Percentiles rank a stretch among this genome's conserved stretches.
Evolutionary conservation across 1,140 invertebrate genomes (phyloP).

Genomic region (Drosophila teissieri): DNA sequence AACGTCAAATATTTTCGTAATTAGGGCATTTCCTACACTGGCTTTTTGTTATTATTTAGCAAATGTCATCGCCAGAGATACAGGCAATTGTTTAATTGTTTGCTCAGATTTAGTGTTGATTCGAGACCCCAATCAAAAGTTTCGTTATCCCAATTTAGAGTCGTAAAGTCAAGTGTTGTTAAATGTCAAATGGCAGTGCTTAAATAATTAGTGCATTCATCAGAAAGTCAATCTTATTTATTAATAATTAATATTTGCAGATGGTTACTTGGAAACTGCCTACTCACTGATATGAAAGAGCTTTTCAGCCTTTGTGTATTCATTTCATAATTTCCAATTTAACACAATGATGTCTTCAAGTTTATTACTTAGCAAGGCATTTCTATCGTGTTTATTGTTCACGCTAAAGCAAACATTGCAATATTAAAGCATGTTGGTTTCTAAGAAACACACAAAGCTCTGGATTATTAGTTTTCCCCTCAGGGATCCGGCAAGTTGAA

Average conservation of each 20-base stretch:
- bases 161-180: constrained; percentile 3
- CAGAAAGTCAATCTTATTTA: not conserved
- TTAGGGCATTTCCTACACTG: constrained; percentile 4
- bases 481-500: not conserved
- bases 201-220: constrained; percentile 4
- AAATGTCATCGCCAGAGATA: constrained; percentile 2
- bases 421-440: constrained; percentile 14
- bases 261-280: not conserved
- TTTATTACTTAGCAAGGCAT: not conserved
- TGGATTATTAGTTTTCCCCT: constrained; percentile 35
- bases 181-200: not conserved
- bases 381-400: constrained; percentile 5
- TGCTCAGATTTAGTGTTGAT: constrained; percentile 15
- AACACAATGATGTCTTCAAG: not conserved
- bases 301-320: not conserved
- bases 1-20: constrained; percentile 25
- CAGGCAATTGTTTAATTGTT: constrained; percentile 24
- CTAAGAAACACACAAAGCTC: constrained; percentile 19
- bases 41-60: constrained; percentile 13
- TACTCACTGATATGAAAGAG: not conserved
- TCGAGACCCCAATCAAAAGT: not conserved
- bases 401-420: constrained; percentile 7
- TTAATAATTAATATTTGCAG: constrained; percentile 2
- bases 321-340: constrained; percentile 8
- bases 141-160: constrained; percentile 2